Conservation (phyloP, 1,140 invertebrate genomes). For the Zaprionus davidi region DNA sequence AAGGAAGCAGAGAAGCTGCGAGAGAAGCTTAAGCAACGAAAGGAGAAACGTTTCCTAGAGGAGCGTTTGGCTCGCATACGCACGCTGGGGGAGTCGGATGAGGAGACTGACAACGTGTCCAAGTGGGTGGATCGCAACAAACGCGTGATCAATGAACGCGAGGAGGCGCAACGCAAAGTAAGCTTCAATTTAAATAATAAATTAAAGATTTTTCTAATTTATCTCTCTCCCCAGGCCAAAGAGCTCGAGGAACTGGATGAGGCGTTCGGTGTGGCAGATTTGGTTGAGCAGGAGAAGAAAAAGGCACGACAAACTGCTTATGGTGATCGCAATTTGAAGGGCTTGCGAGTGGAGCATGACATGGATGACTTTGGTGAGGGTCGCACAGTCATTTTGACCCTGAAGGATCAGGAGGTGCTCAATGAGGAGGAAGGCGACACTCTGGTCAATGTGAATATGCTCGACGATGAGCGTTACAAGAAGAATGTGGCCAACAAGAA, state of each 20-base stretch:
- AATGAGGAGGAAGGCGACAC: slow-evolving; percentile 95
- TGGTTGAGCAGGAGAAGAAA: slow-evolving; percentile 92
- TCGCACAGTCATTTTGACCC: slow-evolving; percentile 93
- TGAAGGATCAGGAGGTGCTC: slow-evolving; percentile 96
- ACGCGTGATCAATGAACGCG: slow-evolving; percentile 91
- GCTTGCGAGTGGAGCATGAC: slow-evolving; percentile 95
- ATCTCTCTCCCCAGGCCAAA: slow-evolving; percentile 88
- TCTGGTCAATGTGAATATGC: slow-evolving; percentile 97
- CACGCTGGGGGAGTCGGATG: slow-evolving; percentile 90
- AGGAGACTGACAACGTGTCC: slow-evolving; percentile 89
- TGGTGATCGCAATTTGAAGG: slow-evolving; percentile 89
- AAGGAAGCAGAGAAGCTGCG: slow-evolving; percentile 92
- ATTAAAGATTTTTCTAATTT: not conserved
- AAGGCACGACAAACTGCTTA: slow-evolving; percentile 88
- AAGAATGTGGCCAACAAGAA: slow-evolving; percentile 95
- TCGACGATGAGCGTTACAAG: slow-evolving; percentile 96
- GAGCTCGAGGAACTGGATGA: slow-evolving; percentile 97
- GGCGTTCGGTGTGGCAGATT: slow-evolving; percentile 94
- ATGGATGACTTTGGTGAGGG: slow-evolving; percentile 93
- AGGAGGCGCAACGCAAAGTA: slow-evolving; percentile 94
- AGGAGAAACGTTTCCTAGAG: slow-evolving; percentile 93
- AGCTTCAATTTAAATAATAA: slow-evolving; percentile 32
- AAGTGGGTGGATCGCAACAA: slow-evolving; percentile 94
- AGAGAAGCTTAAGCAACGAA: slow-evolving; percentile 90
- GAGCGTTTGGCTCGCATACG: slow-evolving; percentile 88